Base-by-base conservation (phyloP, 1,140 invertebrate species). In the Bursaphelenchus mucronatus region DNA sequence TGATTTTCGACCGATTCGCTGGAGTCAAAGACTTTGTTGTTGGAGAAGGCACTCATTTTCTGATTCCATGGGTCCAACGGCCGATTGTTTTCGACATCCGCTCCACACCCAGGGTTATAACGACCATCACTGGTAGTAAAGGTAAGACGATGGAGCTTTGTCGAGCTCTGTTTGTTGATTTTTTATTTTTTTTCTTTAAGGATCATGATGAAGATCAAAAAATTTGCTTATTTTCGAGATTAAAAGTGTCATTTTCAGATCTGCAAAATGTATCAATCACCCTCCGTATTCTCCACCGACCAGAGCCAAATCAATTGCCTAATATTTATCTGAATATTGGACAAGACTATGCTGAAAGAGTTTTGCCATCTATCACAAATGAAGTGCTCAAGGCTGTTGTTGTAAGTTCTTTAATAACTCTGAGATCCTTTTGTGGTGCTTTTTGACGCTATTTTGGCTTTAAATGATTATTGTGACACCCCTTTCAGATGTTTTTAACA, bases 211-310 rank as follows among this genome's bases (percentile, higher is more conserved):
- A 41, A 43, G 13, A 30, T 30, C 30, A 30, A 30, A 30, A 30
- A 30, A 30, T 15, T 44, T 9, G 5, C 44, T 0, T 40, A 69
- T 11, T 64, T 30, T 61, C 49, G 55, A 21, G 13, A 0, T 44
- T n/a, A n/a, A 2, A 3, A 41, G 54, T 51, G 10, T 61, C 6
- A 19, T 21, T 75, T 87, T 71, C 81, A 90, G 96, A 99, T 90
- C 86, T 99, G 65, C 96, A 99, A 83, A 99, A 96, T 86, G 94
- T 99, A 0, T 97, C 95, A 83, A 97, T 99, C 74, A 98, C 96
- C 53, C 86, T 99, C 17, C 89, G 96, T 86, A 94, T 99, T 81
- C 83, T 99, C 64, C 97, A 96, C 84, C 85, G 95, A 82, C 96
- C 96, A 30, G 84, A 91, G 45, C 89, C 92, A 17, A 89, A 90